phyloP scores from a whole-genome alignment of 1,140 invertebrate species.

The Episyrphus balteatus region DNA sequence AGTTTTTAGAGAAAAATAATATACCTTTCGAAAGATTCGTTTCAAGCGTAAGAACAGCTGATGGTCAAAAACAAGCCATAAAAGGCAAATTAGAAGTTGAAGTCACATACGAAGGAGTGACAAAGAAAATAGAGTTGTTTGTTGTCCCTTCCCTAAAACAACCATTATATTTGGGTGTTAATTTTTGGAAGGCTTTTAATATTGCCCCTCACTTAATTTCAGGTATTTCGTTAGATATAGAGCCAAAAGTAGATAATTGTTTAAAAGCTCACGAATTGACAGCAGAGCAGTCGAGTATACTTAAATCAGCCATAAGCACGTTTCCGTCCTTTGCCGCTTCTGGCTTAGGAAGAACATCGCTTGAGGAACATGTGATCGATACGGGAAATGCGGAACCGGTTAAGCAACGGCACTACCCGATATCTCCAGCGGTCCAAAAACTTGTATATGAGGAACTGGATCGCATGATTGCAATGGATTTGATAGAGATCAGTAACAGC shows the following conservation, averaged over 20 bases:
- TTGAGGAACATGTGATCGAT: background rate
- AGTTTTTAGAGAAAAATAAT: background rate
- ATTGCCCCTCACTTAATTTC: background rate
- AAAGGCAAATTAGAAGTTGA: background rate
- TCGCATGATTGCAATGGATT: conserved; percentile 14
- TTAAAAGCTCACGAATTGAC: conserved; percentile 1
- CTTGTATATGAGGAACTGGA: conserved; percentile 11
- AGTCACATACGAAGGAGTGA: conserved; percentile 1
- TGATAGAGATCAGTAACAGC: conserved; percentile 12
- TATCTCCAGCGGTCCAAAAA: conserved; percentile 12
- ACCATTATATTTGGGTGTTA: conserved; percentile 7
- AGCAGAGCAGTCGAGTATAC: background rate
- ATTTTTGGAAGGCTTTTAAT: conserved; percentile 6
- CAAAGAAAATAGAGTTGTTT: conserved; percentile 3
- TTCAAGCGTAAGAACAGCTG: conserved; percentile 1
- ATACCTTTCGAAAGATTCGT: conserved; percentile 1
- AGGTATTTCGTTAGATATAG: conserved; percentile 3
- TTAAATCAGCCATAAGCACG: too few relatives aligned
- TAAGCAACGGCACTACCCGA: too few relatives aligned
- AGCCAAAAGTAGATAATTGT: conserved; percentile 1
- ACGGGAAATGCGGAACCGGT: too few relatives aligned
- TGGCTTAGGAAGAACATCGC: background rate
- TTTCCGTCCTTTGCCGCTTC: too few relatives aligned
- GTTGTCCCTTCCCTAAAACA: conserved; percentile 3
- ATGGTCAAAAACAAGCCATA: conserved; percentile 3